A percentile compares a stretch with the other conserved stretches of the same genome.
Conservation (phyloP, 2,888 invertebrate species). For the Ornithoptera priamus region DNA sequence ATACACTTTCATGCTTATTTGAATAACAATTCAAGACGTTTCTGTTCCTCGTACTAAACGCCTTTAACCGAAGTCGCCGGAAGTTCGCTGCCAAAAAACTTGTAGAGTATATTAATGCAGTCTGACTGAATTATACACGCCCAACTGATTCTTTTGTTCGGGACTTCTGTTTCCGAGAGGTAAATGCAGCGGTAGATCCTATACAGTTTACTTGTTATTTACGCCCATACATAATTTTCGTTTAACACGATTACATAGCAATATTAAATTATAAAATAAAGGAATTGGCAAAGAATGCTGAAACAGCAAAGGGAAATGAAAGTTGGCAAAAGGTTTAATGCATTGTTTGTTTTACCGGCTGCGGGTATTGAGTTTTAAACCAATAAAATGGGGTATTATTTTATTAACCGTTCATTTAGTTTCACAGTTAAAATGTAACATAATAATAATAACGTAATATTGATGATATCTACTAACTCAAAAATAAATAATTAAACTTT, state of each 20-base stretch:
- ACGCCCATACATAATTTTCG: conserved; percentile 3
- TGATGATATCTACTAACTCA: too few species aligned
- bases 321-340: conserved; percentile 23
- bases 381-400: background rate
- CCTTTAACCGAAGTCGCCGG: conserved; percentile 42
- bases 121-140: conserved; percentile 59
- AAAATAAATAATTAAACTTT: too few species aligned
- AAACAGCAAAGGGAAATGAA: conserved; percentile 14
- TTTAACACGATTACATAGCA: conserved; percentile 29
- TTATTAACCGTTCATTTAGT: background rate
- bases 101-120: conserved; percentile 64
- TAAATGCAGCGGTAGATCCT: conserved; percentile 46
- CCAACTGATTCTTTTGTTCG: conserved; percentile 58
- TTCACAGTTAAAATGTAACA: too few species aligned
- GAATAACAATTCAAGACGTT: conserved; percentile 37
- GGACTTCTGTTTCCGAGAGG: conserved; percentile 36
- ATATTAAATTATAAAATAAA: conserved; percentile 24
- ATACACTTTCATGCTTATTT: conserved; percentile 15
- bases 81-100: conserved; percentile 69
- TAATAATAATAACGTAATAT: too few species aligned
- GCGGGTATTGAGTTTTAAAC: background rate
- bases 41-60: conserved; percentile 41
- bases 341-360: conserved; percentile 17
- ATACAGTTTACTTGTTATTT: conserved; percentile 37
- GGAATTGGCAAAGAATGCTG: conserved; percentile 23